Percentiles rank a stretch among this genome's conserved stretches.
These are phyloP conservation scores for Neopelma chrysocephalum DNA, from an alignment of 2,797 vertebrate genomes.

Conservation along the genomic window DNA sequence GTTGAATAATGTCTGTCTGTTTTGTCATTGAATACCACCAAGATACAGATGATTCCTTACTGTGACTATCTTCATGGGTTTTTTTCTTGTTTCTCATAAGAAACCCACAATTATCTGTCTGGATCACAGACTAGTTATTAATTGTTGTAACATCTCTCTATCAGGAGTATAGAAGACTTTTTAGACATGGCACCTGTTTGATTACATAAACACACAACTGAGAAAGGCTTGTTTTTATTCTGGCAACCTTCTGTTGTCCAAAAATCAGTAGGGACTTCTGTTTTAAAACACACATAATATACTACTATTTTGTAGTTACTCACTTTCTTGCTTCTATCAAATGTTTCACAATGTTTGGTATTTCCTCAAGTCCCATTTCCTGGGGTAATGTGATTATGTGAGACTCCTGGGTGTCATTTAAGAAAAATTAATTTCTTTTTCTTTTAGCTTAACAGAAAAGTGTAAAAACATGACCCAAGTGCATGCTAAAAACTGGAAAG, in stretches of 20 bases:
- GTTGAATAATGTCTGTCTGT: background rate
- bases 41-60: background rate
- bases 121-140: background rate
- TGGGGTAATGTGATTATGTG: constrained; percentile 7
- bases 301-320: background rate
- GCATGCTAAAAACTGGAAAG: background rate
- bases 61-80: background rate
- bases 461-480: background rate
- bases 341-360: background rate
- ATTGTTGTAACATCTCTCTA: background rate
- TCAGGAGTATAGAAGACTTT: background rate
- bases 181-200: background rate
- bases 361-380: constrained; percentile 10
- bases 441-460: background rate
- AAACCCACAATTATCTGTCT: fast-evolving
- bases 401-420: background rate
- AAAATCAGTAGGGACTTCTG: background rate
- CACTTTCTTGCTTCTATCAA: background rate
- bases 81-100: background rate
- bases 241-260: background rate
- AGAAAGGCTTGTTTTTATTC: background rate
- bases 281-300: background rate
- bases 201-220: background rate
- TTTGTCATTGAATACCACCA: background rate
- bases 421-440: constrained; percentile 20